Evolutionary conservation across 1,140 invertebrate species (phyloP), one percentile per base, ranked within the genome.

Genomic region (Apolygus lucorum): DNA sequence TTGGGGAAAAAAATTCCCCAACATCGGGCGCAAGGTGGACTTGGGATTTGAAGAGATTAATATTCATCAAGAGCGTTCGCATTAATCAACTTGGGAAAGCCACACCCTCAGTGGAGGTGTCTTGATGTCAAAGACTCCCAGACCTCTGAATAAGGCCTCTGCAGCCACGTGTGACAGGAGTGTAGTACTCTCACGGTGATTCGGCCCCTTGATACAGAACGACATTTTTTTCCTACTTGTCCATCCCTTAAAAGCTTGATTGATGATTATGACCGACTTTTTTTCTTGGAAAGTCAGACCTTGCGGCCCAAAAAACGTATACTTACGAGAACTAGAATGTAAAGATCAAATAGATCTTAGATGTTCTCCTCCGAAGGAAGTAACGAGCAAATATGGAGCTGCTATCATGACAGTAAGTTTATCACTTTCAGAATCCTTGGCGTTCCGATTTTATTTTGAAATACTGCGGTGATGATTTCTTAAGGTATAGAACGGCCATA

Each of bases 71-170:
- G 54, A 11, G 22, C 54, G 54, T 8, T 49, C 54, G 22, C 54
- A 59, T 59, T 59, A 59, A 59, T 59, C 54, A 59, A n/a, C n/a
- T n/a, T n/a, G n/a, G n/a, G n/a, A n/a, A n/a, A 59, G 22, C 54
- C 54, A 22, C 54, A 21, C 54, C 54, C 22, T 59, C 11, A 22
- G 34, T 42, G 34, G 34, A 42, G 34, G 34, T 42, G 34, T 42
- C 34, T 17, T 17, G 34, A 42, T 42, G 34, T 42, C 34, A 8
- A 4, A 4, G n/a, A n/a, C 34, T 42, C 34, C 4, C 17, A 17
- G 34, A 42, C 34, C 34, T 42, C 17, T 42, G 17, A 42, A 42
- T n/a, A n/a, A 42, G 34, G 34, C 34, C 34, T 4, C 34, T n/a
- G n/a, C n/a, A n/a, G 17, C 34, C 34, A 42, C 34, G 34, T 42